phyloP scores from a whole-genome alignment of 2,113 vertebrate genomes.

The Bagarius yarrelli region DNA sequence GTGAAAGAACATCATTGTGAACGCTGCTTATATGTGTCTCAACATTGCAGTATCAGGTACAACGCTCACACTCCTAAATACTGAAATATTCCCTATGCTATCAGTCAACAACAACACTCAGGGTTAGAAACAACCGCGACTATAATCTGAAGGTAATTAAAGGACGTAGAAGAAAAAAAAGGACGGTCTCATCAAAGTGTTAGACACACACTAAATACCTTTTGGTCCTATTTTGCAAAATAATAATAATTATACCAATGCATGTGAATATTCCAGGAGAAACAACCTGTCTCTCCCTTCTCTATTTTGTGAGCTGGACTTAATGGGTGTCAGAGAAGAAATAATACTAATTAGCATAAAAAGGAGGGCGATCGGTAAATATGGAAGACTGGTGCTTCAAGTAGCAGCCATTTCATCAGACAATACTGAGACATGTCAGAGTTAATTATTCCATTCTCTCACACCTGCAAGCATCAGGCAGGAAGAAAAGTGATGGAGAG shows the following conservation, averaged over 20 bases:
- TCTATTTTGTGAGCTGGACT: constrained; percentile 27
- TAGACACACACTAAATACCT: not conserved
- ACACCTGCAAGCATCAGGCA: constrained; percentile 54
- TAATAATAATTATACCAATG: constrained; percentile 25
- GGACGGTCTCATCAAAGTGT: not conserved
- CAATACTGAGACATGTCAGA: constrained; percentile 52
- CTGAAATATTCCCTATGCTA: constrained; percentile 49
- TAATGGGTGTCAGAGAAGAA: constrained; percentile 47
- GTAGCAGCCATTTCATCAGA: constrained; percentile 52
- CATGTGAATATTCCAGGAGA: constrained; percentile 30
- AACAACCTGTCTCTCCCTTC: constrained; percentile 43
- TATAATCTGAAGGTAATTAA: constrained; percentile 3
- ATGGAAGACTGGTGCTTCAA: constrained; percentile 50
- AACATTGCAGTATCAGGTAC: constrained; percentile 34
- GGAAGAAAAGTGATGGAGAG: constrained; percentile 60
- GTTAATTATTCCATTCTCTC: constrained; percentile 57
- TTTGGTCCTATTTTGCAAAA: constrained; percentile 10
- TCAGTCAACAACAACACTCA: constrained; percentile 33
- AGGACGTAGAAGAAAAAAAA: not conserved
- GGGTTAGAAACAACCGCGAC: constrained; percentile 1
- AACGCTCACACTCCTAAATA: constrained; percentile 24
- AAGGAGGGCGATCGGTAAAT: constrained; percentile 54
- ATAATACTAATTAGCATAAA: constrained; percentile 50
- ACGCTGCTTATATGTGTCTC: constrained; percentile 10
- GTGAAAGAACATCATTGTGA: constrained; percentile 43